A percentile compares a stretch with the other conserved stretches of the same genome.
Conservation (phyloP, 2,797 vertebrate species). For the Pitangus sulphuratus region DNA sequence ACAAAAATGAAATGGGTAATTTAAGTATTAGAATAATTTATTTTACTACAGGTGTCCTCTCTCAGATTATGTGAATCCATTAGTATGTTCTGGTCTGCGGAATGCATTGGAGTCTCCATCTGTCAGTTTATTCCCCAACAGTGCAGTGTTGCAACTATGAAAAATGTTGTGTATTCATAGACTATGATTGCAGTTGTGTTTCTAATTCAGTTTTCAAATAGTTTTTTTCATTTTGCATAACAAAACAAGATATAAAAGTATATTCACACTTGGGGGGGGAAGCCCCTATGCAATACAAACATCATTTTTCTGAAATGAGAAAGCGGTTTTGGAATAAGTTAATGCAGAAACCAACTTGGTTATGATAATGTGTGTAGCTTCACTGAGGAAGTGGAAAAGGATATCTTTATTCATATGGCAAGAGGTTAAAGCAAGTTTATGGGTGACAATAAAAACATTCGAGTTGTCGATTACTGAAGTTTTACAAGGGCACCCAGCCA, state of each 20-base stretch:
- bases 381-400: background rate
- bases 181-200: background rate
- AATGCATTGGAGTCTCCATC: background rate
- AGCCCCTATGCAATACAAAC: background rate
- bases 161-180: background rate
- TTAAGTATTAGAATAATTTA: background rate
- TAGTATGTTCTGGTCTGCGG: background rate
- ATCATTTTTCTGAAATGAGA: background rate
- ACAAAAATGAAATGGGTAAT: background rate
- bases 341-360: background rate
- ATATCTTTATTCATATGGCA: background rate
- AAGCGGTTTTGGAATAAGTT: background rate
- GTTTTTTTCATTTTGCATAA: background rate
- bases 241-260: background rate
- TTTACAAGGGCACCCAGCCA: background rate
- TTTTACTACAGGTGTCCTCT: background rate
- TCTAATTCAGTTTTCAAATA: background rate
- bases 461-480: background rate
- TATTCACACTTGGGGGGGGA: background rate
- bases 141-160: background rate
- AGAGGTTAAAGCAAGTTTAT: background rate
- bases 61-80: background rate
- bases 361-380: background rate
- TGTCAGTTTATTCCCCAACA: background rate
- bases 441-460: background rate